Conservation (phyloP, 2,113 vertebrate species). For the Sardina pilchardus region DNA sequence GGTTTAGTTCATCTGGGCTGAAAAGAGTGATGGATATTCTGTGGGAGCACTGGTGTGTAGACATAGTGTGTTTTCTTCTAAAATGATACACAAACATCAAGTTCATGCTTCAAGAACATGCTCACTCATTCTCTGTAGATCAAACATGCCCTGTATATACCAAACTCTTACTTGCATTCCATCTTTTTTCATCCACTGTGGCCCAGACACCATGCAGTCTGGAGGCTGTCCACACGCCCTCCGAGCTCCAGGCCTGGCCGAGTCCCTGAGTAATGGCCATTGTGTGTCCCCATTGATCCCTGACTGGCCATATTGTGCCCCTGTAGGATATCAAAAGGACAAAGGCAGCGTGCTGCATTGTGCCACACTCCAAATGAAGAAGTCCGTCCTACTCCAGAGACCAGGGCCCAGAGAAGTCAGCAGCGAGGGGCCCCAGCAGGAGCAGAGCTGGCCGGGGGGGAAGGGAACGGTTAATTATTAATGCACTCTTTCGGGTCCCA, state of each 20-base stretch:
- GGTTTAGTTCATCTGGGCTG: not conserved
- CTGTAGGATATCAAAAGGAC: conserved; percentile 58
- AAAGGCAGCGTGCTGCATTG: conserved; percentile 56
- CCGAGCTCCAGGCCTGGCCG: conserved; percentile 48
- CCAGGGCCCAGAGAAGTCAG: conserved; percentile 42
- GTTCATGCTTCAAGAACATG: conserved; percentile 43
- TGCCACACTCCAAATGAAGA: conserved; percentile 56
- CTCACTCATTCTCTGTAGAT: not conserved
- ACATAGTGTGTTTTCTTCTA: not conserved
- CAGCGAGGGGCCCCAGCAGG: conserved; percentile 28
- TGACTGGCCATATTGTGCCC: conserved; percentile 64
- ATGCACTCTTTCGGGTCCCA: conserved; percentile 32
- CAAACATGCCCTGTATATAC: not conserved
- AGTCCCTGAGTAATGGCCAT: conserved; percentile 53
- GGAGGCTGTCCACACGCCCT: conserved; percentile 54
- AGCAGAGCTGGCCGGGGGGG: conserved; percentile 35
- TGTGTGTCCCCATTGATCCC: conserved; percentile 62
- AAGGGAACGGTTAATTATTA: conserved; percentile 51
- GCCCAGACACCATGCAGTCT: conserved; percentile 57
- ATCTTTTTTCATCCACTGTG: conserved; percentile 50
- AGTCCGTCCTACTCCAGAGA: conserved; percentile 46
- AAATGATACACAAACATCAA: conserved; percentile 17
- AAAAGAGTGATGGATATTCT: not conserved
- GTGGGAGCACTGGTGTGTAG: not conserved
- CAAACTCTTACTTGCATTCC: conserved; percentile 19